Conservation (phyloP, 1,140 invertebrate species). For the Saccostrea echinata region DNA sequence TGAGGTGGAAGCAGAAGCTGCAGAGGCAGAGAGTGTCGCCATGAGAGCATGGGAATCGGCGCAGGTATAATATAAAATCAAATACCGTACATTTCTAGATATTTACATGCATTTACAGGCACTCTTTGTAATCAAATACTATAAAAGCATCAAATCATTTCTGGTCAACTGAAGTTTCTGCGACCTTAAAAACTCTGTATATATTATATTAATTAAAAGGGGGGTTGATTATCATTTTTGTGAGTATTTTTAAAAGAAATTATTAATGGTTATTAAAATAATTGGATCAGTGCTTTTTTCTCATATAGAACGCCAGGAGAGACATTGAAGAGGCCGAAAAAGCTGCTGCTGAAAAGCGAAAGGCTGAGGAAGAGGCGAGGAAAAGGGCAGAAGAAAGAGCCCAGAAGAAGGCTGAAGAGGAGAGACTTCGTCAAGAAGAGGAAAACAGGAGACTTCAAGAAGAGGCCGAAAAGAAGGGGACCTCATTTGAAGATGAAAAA, state of each 20-base stretch:
- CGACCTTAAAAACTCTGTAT: too few species aligned
- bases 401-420: constrained; percentile 65
- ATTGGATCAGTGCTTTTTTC: too few species aligned
- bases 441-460: constrained; percentile 57
- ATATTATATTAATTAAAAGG: too few species aligned
- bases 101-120: too few species aligned
- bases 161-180: too few species aligned
- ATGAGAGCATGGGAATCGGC: constrained; percentile 58
- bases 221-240: too few species aligned
- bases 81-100: too few species aligned
- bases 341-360: constrained; percentile 58
- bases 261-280: too few species aligned
- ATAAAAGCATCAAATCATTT: too few species aligned
- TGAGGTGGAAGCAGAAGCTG: constrained; percentile 62
- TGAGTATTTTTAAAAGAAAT: too few species aligned
- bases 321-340: constrained; percentile 59
- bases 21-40: constrained; percentile 61
- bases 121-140: too few species aligned
- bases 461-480: constrained; percentile 62
- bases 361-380: constrained; percentile 55
- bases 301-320: constrained; percentile 38
- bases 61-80: constrained; percentile 32
- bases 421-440: constrained; percentile 55
- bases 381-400: constrained; percentile 61
- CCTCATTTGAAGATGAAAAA: constrained; percentile 61